Conservation (phyloP, 2,113 vertebrate genomes). For the Gnathonemus longibarbis region DNA sequence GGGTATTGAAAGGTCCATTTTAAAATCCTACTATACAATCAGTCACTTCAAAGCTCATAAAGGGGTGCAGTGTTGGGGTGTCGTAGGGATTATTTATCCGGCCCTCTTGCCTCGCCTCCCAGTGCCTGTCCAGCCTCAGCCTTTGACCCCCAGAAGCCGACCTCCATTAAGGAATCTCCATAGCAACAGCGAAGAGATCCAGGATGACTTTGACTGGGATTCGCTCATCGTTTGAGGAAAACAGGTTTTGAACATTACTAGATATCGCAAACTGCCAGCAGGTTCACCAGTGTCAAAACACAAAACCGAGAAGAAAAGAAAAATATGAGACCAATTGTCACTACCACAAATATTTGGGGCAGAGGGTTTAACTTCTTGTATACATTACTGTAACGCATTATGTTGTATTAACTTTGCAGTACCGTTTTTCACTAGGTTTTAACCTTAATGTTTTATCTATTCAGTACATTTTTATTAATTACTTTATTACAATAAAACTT, state of each 20-base stretch:
- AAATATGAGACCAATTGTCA: background rate
- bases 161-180: conserved; percentile 57
- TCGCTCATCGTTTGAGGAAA: conserved; percentile 55
- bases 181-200: conserved; percentile 68
- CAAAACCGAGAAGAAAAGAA: background rate
- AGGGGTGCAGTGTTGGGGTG: background rate
- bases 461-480: background rate
- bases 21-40: background rate
- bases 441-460: background rate
- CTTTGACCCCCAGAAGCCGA: conserved; percentile 41
- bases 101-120: background rate
- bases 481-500: background rate
- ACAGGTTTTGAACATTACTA: background rate
- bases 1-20: background rate
- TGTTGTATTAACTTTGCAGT: background rate
- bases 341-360: background rate
- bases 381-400: background rate
- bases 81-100: background rate
- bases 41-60: background rate
- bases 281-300: background rate
- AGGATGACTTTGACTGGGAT: conserved; percentile 71
- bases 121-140: conserved; percentile 51
- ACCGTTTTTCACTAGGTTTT: background rate
- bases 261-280: background rate
- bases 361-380: background rate